Base-by-base conservation (phyloP, 2,888 invertebrate genomes). In the Notocelia uddmanniana region DNA sequence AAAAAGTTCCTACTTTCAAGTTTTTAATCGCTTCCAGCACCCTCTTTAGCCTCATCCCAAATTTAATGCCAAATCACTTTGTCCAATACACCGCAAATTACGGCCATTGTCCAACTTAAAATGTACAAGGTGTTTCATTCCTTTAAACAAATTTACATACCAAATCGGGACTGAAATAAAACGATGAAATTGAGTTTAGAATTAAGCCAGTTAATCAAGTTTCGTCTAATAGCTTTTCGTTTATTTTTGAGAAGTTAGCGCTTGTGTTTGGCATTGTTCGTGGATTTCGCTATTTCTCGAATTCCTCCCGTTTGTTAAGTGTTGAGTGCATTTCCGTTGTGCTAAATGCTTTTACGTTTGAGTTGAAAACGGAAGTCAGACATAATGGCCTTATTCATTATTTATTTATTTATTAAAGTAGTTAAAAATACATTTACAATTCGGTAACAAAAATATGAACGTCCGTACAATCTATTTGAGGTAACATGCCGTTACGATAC, bases 61-160 rank as follows among this genome's bases (percentile, higher is more conserved):
- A 83, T 78, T 89, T 88, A 86, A 89, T 87, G 89, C 89, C 88
- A 87, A 90, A 90, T 90, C 89, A 90, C 89, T 81, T 79, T 79
- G 78, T 74, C 83, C 86, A 86, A 89, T 88, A 86, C 82, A 86
- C 86, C 82, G 79, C 77, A 83, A 89, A 90, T 90, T 89, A 89
- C 86, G 86, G 88, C 87, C 82, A 88, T 89, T 89, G 86, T 89
- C 84, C 83, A 80, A 86, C 83, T 89, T 85, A 83, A 86, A 89
- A 87, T 85, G 83, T 86, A 85, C 83, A 85, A 82, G 84, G 83
- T 85, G 83, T 85, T 54, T 78, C 81, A 81, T 81, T 78, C 60
- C 45, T 66, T 68, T 57, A 75, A 69, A 69, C 34, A 34, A 48
- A 41, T 73, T 63, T 62, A 55, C 63, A 71, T 74, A 67, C 48